These are phyloP conservation scores for Bostrychus sinensis DNA, from an alignment of 2,113 vertebrate species.

Conservation along the genomic window DNA sequence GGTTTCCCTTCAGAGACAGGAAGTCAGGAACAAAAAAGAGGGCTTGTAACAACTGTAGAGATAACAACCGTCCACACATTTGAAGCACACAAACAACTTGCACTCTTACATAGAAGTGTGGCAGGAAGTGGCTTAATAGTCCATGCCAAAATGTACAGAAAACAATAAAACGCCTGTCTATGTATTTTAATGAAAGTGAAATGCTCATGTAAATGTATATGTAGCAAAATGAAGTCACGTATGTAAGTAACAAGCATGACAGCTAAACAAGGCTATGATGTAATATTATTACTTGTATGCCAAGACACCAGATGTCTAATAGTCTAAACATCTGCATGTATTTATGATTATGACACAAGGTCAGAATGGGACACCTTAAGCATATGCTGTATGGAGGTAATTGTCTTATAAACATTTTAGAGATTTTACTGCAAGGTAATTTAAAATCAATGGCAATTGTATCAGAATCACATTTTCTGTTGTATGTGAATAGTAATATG, in stretches of 20 bases:
- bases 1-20: slow-evolving; percentile 62
- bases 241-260: slow-evolving; percentile 27
- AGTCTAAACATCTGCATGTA: slow-evolving; percentile 11
- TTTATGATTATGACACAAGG: slow-evolving; percentile 7
- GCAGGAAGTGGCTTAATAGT: background rate
- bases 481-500: too few relatives aligned
- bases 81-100: too few relatives aligned
- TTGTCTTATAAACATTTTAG: background rate
- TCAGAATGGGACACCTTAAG: slow-evolving; percentile 5
- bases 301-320: slow-evolving; percentile 6
- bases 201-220: background rate
- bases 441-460: background rate
- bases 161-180: too few relatives aligned
- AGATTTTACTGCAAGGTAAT: background rate
- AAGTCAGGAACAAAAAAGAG: slow-evolving; percentile 55
- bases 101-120: background rate
- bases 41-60: slow-evolving; percentile 36
- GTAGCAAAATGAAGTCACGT: background rate
- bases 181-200: background rate
- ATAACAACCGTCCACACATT: slow-evolving; percentile 34
- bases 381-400: background rate
- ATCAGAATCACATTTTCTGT: background rate
- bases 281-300: slow-evolving; percentile 10
- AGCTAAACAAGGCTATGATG: slow-evolving; percentile 3
- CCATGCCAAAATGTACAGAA: background rate